Base-by-base conservation (phyloP, 1,140 invertebrate species). In the Aphidius gifuensis region DNA sequence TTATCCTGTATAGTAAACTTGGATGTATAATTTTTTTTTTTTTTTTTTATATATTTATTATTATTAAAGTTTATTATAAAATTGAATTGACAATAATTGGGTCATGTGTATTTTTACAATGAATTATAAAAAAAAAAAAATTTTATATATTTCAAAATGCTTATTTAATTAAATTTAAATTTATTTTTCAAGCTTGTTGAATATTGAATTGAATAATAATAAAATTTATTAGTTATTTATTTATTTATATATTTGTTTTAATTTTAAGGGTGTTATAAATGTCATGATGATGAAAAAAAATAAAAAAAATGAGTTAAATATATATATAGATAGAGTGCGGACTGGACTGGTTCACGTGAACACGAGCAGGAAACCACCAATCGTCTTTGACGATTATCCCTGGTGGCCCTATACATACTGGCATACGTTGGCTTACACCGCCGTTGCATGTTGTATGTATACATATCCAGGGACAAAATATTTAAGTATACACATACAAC, bases 381-480 rank as follows among this genome's bases (percentile, higher is more conserved):
- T 80, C 79, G 78, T 79, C 78, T 80, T 79, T 71, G 64, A 65
- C 76, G 77, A 79, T 80, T 79, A 79, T 79, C 74, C 75, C 73
- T 64, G 67, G 71, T 71, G 65, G 60, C 65, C 60, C 58, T 69
- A 68, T 71, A 59, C 16, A 55, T 38, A 58, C 63, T 60, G 16
- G 9, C 51, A 42, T 46, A 62, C 56, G 60, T 62, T 62, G 47
- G 40, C 58, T 40, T 57, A 55, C 57, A 60, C 50, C 50, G 42
- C 40, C 53, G 40, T 32, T 32, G 23, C 46, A 48, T 47, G 55
- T 64, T 21, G 38, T 8, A 53, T 38, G 39, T 9, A 32, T 71
- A 68, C 64, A 66, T 72, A 73, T 78, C 78, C 75, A 78, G 76
- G 77, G 77, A 79, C 77, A 69, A 71, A 70, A 74, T 32, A 32